These are phyloP conservation scores for Hafferia zeledoni DNA, from an alignment of 2,797 vertebrate species.

Conservation along the genomic window DNA sequence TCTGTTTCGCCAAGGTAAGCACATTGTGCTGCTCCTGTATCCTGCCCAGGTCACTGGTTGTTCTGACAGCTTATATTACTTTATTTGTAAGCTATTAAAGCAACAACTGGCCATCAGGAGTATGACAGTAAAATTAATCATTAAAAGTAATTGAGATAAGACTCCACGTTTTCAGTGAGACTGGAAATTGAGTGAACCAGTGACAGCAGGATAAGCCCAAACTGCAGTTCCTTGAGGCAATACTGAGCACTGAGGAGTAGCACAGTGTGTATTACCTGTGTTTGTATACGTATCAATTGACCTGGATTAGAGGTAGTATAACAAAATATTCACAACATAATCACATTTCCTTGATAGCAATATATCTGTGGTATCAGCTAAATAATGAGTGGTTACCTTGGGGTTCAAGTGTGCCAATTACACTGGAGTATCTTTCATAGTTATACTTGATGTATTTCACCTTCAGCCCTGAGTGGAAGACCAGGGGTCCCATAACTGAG, in stretches of 20 bases:
- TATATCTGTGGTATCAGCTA: neutral
- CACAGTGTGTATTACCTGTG: neutral
- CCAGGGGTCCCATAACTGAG: neutral
- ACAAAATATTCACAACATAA: neutral
- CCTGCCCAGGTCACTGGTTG: neutral
- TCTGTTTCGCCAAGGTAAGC: slow-evolving; percentile 2
- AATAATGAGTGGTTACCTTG: neutral
- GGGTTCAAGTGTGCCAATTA: neutral
- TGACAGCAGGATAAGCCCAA: neutral
- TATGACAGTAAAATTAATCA: neutral
- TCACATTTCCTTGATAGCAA: neutral
- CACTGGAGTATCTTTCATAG: neutral
- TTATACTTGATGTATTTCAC: neutral
- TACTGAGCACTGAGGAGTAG: neutral
- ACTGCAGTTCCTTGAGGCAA: neutral
- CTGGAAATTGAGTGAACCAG: neutral
- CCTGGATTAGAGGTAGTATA: neutral
- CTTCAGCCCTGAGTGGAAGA: neutral
- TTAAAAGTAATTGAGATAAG: slow-evolving; percentile 5
- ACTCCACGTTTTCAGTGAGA: neutral
- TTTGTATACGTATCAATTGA: neutral
- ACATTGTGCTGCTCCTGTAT: neutral
- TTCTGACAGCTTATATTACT: neutral
- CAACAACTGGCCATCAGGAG: neutral
- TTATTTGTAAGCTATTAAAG: slow-evolving; percentile 52